Evolutionary conservation across 1,140 invertebrate species (phyloP).

Genomic region (Adoxophyes honmai): DNA sequence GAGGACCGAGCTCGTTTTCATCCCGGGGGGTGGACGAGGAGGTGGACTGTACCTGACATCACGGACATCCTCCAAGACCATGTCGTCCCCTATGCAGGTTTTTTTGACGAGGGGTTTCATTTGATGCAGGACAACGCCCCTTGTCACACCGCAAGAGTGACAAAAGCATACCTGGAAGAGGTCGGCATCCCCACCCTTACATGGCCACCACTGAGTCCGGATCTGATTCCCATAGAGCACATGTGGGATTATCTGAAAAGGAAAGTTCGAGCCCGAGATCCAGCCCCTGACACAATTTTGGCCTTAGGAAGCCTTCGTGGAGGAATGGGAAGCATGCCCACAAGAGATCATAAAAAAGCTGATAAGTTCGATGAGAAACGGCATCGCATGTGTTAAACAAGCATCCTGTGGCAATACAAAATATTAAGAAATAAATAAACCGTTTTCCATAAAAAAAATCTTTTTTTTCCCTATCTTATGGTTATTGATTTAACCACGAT

Average conservation of each 20-base stretch:
- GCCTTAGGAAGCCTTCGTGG: constrained; percentile 19
- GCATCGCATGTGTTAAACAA: background rate
- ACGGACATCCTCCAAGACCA: background rate
- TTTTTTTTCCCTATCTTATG: too few species aligned
- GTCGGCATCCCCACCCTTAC: constrained; percentile 15
- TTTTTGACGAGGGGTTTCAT: constrained; percentile 20
- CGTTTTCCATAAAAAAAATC: too few species aligned
- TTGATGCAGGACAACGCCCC: constrained; percentile 29
- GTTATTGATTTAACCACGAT: too few species aligned
- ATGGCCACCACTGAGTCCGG: constrained; percentile 13
- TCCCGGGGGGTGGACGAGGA: background rate
- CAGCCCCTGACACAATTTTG: constrained; percentile 2
- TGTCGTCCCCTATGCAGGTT: constrained; percentile 17
- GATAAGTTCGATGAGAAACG: background rate
- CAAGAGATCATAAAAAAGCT: background rate
- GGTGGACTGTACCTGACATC: background rate
- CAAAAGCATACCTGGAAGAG: constrained; percentile 20
- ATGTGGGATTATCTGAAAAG: constrained; percentile 18
- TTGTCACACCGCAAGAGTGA: constrained; percentile 17
- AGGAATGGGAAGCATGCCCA: constrained; percentile 21
- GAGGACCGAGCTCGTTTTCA: background rate
- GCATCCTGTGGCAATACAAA: too few species aligned
- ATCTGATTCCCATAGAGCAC: constrained; percentile 11
- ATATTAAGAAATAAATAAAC: too few species aligned
- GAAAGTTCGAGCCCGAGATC: constrained; percentile 1